Percentiles rank a stretch among this genome's conserved stretches.
Evolutionary conservation across 2,888 invertebrate species (phyloP).

Genomic region (Plutella xylostella): DNA sequence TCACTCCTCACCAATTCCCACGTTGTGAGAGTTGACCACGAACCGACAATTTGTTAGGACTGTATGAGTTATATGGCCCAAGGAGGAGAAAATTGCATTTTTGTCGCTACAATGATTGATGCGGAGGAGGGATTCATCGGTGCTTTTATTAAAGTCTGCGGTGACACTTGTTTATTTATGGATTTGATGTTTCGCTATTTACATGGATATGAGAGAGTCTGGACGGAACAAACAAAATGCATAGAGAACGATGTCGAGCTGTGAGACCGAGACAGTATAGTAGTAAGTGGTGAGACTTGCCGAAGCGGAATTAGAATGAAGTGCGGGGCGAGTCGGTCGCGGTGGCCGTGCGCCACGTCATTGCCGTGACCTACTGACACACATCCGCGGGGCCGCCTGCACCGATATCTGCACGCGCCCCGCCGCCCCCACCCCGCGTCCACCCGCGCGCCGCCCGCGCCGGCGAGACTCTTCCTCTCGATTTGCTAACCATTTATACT

Average conservation of each 20-base stretch:
- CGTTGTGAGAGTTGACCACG: no score
- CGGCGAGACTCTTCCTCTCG: constrained; percentile 2
- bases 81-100: no score
- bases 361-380: constrained; percentile 79
- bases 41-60: no score
- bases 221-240: no score
- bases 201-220: no score
- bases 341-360: constrained; percentile 71
- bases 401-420: constrained; percentile 61
- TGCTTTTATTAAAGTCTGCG: background rate
- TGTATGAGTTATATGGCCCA: no score
- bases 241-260: no score
- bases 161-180: background rate
- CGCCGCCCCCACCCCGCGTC: constrained; percentile 20
- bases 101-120: no score
- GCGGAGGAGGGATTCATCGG: background rate
- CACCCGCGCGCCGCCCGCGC: no score
- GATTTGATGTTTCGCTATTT: background rate
- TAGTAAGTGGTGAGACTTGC: constrained; percentile 37
- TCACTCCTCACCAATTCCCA: no score
- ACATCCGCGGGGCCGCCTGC: constrained; percentile 72
- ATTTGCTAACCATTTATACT: background rate
- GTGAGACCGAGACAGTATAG: background rate
- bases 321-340: constrained; percentile 41
- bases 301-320: constrained; percentile 70